These are phyloP conservation scores for Drosophila ambigua DNA, from an alignment of 1,140 invertebrate genomes.

Conservation along the genomic window DNA sequence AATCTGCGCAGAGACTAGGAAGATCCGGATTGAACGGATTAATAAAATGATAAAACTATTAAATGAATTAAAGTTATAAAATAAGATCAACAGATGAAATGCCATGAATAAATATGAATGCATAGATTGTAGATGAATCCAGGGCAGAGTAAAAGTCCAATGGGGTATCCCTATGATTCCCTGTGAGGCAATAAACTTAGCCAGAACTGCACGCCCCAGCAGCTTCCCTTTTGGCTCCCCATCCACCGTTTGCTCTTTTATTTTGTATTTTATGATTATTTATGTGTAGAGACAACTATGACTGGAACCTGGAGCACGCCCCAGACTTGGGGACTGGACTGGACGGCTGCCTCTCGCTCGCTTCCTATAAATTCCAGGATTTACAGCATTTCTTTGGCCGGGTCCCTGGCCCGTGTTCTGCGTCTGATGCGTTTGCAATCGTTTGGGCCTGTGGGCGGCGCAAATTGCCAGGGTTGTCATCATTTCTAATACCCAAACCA, in stretches of 20 bases:
- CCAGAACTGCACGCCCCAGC: too few species aligned
- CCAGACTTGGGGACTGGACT: neutral
- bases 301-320: neutral
- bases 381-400: slow-evolving; percentile 51
- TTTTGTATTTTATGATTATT: slow-evolving; percentile 56
- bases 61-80: too few species aligned
- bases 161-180: too few species aligned
- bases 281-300: slow-evolving; percentile 42
- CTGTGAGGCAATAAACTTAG: too few species aligned
- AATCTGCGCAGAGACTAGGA: too few species aligned
- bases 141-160: too few species aligned
- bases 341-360: neutral
- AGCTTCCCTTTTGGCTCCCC: neutral
- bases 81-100: too few species aligned
- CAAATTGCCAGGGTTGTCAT: slow-evolving; percentile 65
- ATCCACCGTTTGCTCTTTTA: slow-evolving; percentile 5
- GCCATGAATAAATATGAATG: too few species aligned
- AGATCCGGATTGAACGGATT: too few species aligned
- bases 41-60: too few species aligned
- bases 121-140: too few species aligned
- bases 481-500: slow-evolving; percentile 68
- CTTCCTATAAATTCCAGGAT: slow-evolving; percentile 70
- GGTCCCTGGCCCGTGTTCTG: slow-evolving; percentile 1
- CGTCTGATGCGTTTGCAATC: slow-evolving; percentile 63
- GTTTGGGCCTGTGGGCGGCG: slow-evolving; percentile 21